Evolutionary conservation across 2,888 invertebrate genomes (phyloP).

Genomic region (Thereva unica): DNA sequence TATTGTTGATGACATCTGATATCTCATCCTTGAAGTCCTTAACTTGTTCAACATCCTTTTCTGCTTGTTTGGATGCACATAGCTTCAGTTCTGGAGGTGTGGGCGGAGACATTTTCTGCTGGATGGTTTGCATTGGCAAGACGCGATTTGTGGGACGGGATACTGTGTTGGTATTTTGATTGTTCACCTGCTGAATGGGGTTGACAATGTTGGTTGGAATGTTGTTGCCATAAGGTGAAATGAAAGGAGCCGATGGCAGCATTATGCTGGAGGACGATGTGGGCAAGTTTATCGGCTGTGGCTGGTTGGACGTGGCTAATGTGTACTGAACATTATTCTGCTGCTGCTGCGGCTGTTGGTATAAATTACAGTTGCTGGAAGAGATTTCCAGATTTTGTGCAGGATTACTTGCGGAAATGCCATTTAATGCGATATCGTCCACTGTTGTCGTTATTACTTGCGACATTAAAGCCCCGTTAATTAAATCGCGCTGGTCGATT

Average conservation of each 20-base stretch:
- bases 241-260: slow-evolving; percentile 63
- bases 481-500: slow-evolving; percentile 8
- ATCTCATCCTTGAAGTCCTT: slow-evolving; percentile 32
- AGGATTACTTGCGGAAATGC: neutral
- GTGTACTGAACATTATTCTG: slow-evolving; percentile 27
- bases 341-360: slow-evolving; percentile 24
- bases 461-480: slow-evolving; percentile 9
- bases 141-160: slow-evolving; percentile 78
- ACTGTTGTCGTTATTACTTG: slow-evolving; percentile 10
- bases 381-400: slow-evolving; percentile 12
- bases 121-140: slow-evolving; percentile 74
- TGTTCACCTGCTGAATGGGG: slow-evolving; percentile 65
- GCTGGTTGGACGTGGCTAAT: slow-evolving; percentile 29
- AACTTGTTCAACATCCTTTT: slow-evolving; percentile 55
- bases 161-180: slow-evolving; percentile 46
- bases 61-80: slow-evolving; percentile 52
- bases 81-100: slow-evolving; percentile 46
- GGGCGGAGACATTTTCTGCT: slow-evolving; percentile 60
- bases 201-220: slow-evolving; percentile 75
- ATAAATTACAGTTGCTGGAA: slow-evolving; percentile 12
- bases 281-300: slow-evolving; percentile 36
- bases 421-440: neutral
- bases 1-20: neutral
- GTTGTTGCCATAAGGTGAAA: slow-evolving; percentile 63
- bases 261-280: slow-evolving; percentile 59